Base-by-base conservation (phyloP, 2,888 invertebrate genomes). In the Agrochola macilenta region DNA sequence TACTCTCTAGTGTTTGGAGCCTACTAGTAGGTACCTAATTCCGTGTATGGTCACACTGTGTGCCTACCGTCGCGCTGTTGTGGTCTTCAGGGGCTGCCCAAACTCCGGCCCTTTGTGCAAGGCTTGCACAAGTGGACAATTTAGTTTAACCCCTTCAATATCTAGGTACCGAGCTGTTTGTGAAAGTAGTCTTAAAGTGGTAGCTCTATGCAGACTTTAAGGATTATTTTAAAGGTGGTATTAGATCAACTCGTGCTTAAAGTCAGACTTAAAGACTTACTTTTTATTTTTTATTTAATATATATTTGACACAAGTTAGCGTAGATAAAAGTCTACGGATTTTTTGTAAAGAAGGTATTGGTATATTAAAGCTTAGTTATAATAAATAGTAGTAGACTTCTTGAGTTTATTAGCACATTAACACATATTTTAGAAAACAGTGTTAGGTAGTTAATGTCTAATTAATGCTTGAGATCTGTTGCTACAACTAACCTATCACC, bases 91-190 rank as follows among this genome's bases (percentile, higher is more conserved):
- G 26, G 4, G 14, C 57, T 74, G 39, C 26, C 54, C 49, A 73
- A 65, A 65, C 64, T 26, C 5, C 20, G 12, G 23, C 23, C 81
- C 81, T 72, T 82, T 81, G 82, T 65, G 57, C 58, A 57, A 68
- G 20, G 39, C 23, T 58, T 66, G 35, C 26, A 54, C 74, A 52
- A 35, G 43, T 46, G 54, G 46, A 64, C 26, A 57, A 65, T 83
- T 52, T n/a, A 52, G 35, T 58, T 52, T 52, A 20, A 57, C n/a
- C 26, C 68, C 43, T 46, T 63, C 23, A 66, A 46, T 54, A 35
- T 60, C 70, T n/a, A 20, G 9, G 9, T 43, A 26, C 23, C 23
- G 12, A 58, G 8, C 5, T 43, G 30, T 68, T 35, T 26, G 35
- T 20, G 3, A 46, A 35, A 39, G 61, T 35, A 35, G 30, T 75